A percentile compares a stretch with the other conserved stretches of the same genome.
Conservation (phyloP, 2,888 invertebrate genomes). For the Xylocampa areola region DNA sequence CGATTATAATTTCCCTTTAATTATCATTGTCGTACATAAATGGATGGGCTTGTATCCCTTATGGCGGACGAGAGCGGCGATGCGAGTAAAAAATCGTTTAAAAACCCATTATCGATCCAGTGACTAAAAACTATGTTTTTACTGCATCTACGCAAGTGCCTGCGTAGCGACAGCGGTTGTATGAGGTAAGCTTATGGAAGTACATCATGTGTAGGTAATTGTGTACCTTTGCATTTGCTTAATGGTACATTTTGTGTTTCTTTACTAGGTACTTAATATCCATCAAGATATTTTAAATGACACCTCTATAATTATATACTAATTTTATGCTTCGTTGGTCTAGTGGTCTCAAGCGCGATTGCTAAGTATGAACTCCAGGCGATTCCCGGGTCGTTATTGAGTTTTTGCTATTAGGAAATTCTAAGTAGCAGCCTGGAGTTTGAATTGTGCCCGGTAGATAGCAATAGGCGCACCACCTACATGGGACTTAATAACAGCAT, state of each 20-base stretch:
- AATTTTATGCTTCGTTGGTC: no score
- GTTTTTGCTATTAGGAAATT: no score
- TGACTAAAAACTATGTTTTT: conserved; percentile 62
- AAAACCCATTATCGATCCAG: conserved; percentile 66
- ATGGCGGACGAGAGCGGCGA: conserved; percentile 35
- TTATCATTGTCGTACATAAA: conserved; percentile 45
- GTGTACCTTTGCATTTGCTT: conserved; percentile 28
- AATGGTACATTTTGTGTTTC: conserved; percentile 10
- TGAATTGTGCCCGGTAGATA: no score
- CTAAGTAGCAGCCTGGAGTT: no score
- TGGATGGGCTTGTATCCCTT: conserved; percentile 40
- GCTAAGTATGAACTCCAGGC: no score
- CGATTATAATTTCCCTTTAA: conserved; percentile 59
- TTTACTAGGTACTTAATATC: background rate
- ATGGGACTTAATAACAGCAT: no score
- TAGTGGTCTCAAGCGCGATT: no score
- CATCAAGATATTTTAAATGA: no score
- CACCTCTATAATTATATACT: no score
- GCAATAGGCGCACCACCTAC: no score
- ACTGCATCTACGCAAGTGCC: conserved; percentile 47
- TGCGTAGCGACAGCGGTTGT: conserved; percentile 26
- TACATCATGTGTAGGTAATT: conserved; percentile 9
- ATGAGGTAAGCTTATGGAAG: conserved; percentile 40
- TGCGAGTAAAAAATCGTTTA: conserved; percentile 66
- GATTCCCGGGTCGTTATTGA: no score